Conservation (phyloP, 2,888 invertebrate genomes). For the Andricus quercusramuli region DNA sequence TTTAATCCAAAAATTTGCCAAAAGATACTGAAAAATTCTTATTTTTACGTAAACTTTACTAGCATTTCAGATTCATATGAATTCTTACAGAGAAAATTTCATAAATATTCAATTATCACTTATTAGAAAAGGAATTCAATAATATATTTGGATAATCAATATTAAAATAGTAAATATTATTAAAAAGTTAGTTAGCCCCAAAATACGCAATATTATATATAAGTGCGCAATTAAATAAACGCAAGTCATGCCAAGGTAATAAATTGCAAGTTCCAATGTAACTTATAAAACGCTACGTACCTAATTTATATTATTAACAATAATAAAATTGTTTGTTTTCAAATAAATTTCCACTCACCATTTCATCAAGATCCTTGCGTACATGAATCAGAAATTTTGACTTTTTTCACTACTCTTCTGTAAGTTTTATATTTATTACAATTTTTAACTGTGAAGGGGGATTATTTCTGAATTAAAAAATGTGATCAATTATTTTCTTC, state of each 20-base stretch:
- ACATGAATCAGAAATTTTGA: not conserved
- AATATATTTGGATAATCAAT: not conserved
- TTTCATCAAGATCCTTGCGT: not conserved
- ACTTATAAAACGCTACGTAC: no score
- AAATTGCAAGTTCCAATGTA: no score
- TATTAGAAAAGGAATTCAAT: no score
- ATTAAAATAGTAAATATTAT: not conserved
- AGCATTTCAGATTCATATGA: no score
- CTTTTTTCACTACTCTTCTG: not conserved
- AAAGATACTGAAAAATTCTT: no score
- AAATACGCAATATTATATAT: not conserved
- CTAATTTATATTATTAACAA: not conserved
- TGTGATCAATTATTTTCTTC: conserved; percentile 6
- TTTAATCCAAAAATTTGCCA: no score
- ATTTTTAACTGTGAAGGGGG: not conserved
- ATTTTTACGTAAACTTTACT: no score
- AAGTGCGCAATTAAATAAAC: not conserved
- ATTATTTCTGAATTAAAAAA: not conserved
- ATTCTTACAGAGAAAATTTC: no score
- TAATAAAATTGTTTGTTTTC: not conserved
- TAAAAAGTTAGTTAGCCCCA: not conserved
- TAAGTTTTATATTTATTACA: not conserved
- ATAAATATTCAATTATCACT: no score
- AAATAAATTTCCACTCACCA: not conserved
- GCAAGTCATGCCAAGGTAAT: not conserved